A percentile compares a stretch with the other conserved stretches of the same genome.
phyloP scores from a whole-genome alignment of 2,797 vertebrate species.

The Cirrhinus molitorella region DNA sequence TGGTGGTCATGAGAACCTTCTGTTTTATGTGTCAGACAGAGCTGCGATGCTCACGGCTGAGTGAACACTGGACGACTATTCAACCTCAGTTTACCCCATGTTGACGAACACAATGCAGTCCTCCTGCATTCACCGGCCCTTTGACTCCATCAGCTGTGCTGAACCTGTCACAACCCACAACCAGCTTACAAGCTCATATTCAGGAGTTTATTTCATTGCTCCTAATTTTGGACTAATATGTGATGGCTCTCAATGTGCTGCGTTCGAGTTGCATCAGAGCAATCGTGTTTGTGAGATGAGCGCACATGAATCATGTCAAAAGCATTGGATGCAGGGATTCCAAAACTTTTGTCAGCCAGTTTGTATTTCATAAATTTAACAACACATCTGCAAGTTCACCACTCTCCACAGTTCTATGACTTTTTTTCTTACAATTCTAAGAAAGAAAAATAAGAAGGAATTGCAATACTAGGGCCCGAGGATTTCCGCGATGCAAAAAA shows the following conservation, averaged over 20 bases:
- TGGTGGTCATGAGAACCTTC: constrained; percentile 71
- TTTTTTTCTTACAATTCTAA: too few relatives aligned
- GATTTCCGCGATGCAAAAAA: too few relatives aligned
- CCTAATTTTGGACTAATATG: not conserved
- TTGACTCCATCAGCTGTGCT: constrained; percentile 66
- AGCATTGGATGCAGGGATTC: not conserved
- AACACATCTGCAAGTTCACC: not conserved
- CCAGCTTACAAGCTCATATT: constrained; percentile 40
- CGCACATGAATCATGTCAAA: not conserved
- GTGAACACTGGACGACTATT: constrained; percentile 71
- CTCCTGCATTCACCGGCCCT: constrained; percentile 68
- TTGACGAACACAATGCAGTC: constrained; percentile 58
- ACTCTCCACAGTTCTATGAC: not conserved
- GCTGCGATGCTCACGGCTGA: constrained; percentile 74
- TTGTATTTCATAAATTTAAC: not conserved
- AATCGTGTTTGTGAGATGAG: not conserved
- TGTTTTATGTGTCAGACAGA: constrained; percentile 64
- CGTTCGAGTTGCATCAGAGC: not conserved
- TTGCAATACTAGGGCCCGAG: too few relatives aligned
- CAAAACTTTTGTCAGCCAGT: not conserved
- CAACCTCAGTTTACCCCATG: constrained; percentile 68
- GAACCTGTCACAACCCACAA: constrained; percentile 65
- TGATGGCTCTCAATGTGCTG: not conserved
- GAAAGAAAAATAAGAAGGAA: too few relatives aligned
- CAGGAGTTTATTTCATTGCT: not conserved